phyloP scores from a whole-genome alignment of 2,113 vertebrate genomes.

The Poeciliopsis retropinna region DNA sequence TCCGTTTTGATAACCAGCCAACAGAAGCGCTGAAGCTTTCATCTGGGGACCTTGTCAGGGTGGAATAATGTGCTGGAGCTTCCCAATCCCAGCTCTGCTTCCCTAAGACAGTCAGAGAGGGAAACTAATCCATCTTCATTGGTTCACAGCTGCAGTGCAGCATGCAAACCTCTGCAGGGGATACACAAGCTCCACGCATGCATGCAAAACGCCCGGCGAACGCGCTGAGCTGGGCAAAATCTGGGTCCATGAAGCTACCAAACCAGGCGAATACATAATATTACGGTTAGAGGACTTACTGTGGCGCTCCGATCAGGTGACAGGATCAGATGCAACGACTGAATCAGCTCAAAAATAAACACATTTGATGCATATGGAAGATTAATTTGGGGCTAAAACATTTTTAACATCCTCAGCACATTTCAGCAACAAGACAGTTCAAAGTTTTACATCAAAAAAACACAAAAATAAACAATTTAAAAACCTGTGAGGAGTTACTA shows the following conservation, averaged over 20 bases:
- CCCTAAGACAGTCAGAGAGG: conserved; percentile 49
- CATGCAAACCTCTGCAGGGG: conserved; percentile 25
- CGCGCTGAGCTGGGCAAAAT: conserved; percentile 38
- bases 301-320: conserved; percentile 16
- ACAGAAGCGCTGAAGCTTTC: conserved; percentile 56
- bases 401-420: too few relatives aligned
- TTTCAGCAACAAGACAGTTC: too few relatives aligned
- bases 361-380: background rate
- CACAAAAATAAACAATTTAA: too few relatives aligned
- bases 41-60: conserved; percentile 57
- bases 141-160: conserved; percentile 37
- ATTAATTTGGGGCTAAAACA: conserved; percentile 8
- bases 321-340: conserved; percentile 23
- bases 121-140: conserved; percentile 69
- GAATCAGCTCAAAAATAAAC: conserved; percentile 25
- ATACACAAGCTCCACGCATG: background rate
- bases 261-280: conserved; percentile 17
- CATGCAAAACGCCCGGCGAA: conserved; percentile 1
- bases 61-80: conserved; percentile 40
- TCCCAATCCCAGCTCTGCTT: conserved; percentile 47
- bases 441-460: too few relatives aligned
- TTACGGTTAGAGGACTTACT: conserved; percentile 13
- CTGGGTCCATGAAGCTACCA: conserved; percentile 14
- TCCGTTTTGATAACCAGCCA: conserved; percentile 60
- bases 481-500: too few relatives aligned